Percentiles rank a stretch among this genome's conserved stretches.
Evolutionary conservation across 2,888 invertebrate genomes (phyloP).

Genomic region (Eretmocerus hayati): DNA sequence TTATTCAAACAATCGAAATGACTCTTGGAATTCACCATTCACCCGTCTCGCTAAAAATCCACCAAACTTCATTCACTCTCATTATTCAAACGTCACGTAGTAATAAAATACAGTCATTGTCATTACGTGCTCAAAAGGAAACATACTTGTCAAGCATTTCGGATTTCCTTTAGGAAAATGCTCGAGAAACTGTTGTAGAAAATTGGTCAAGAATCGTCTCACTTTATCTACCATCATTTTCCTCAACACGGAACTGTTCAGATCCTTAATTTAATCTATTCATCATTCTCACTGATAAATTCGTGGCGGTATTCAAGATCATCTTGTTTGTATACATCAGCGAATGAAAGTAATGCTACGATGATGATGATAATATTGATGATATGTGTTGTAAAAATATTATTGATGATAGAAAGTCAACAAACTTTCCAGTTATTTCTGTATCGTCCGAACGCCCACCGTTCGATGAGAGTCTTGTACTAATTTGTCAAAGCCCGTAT

Average conservation of each 20-base stretch:
- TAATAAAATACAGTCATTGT: slow-evolving; percentile 43
- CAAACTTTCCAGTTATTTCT: slow-evolving; percentile 17
- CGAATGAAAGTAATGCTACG: too few relatives aligned
- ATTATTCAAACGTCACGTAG: slow-evolving; percentile 34
- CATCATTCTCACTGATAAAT: too few relatives aligned
- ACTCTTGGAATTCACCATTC: slow-evolving; percentile 10
- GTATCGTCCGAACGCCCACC: slow-evolving; percentile 26
- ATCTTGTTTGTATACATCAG: too few relatives aligned
- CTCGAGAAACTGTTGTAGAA: slow-evolving; percentile 30
- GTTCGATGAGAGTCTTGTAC: slow-evolving; percentile 25
- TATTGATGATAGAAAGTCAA: slow-evolving; percentile 20
- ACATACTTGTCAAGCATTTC: too few relatives aligned
- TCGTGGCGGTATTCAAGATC: too few relatives aligned
- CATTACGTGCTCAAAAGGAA: slow-evolving; percentile 33
- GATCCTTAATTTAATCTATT: too few relatives aligned
- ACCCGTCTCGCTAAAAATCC: neutral
- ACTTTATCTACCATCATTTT: too few relatives aligned
- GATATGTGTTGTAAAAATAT: slow-evolving; percentile 29
- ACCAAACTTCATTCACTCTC: slow-evolving; percentile 18
- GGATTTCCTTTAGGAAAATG: neutral
- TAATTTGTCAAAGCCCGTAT: too few relatives aligned
- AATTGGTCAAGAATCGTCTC: slow-evolving; percentile 34
- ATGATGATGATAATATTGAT: slow-evolving; percentile 17
- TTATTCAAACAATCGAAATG: slow-evolving; percentile 17
- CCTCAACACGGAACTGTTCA: too few relatives aligned